Conservation (phyloP, 2,113 vertebrate species). For the Bolborhynchus lineola region DNA sequence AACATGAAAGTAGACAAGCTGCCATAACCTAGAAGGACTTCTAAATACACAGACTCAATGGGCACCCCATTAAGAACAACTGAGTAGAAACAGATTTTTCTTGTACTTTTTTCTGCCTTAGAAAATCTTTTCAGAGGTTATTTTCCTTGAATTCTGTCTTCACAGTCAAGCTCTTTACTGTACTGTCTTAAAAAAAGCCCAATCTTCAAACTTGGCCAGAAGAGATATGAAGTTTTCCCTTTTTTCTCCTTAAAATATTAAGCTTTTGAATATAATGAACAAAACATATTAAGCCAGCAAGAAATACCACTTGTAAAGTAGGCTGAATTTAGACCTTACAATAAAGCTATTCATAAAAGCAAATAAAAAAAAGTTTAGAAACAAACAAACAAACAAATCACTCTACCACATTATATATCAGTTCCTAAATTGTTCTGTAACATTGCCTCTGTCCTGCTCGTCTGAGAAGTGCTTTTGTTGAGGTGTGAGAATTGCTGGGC, state of each 20-base stretch:
- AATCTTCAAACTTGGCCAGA: neutral
- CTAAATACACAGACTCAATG: neutral
- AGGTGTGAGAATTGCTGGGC: neutral
- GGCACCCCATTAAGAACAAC: neutral
- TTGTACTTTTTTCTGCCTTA: neutral
- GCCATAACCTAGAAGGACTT: neutral
- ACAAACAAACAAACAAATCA: neutral
- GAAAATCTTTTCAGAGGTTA: neutral
- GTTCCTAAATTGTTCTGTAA: neutral
- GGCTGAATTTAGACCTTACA: neutral
- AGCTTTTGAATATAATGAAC: neutral
- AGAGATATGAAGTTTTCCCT: neutral
- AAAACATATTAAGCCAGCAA: neutral
- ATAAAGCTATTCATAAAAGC: neutral
- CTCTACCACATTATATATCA: neutral
- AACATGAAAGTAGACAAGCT: conserved; percentile 9
- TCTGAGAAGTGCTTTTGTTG: neutral
- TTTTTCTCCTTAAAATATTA: neutral
- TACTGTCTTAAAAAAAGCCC: neutral
- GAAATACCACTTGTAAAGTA: neutral
- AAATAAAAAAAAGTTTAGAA: neutral
- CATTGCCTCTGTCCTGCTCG: neutral
- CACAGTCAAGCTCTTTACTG: neutral
- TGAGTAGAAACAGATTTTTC: neutral
- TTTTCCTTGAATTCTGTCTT: neutral